These are phyloP conservation scores for Actinopyga echinites DNA, from an alignment of 53 echinoderm and acorn worm species.

Conservation along the genomic window DNA sequence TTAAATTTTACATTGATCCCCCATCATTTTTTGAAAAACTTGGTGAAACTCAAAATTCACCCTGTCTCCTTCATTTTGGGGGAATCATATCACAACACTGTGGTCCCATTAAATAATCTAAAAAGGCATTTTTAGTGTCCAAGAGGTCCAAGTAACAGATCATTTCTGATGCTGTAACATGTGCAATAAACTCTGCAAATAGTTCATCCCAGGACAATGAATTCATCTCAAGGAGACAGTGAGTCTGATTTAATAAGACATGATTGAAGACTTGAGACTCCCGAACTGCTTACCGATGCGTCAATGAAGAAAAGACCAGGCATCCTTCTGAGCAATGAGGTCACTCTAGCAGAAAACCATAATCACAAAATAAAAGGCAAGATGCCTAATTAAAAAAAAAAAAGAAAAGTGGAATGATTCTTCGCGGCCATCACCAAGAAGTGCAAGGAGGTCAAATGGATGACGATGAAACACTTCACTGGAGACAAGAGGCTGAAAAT, in stretches of 20 bases:
- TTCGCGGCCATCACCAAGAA: too few relatives aligned
- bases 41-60: too few relatives aligned
- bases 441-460: too few relatives aligned
- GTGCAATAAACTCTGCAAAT: not conserved
- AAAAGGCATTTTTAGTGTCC: too few relatives aligned
- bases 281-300: constrained; percentile 9
- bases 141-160: too few relatives aligned
- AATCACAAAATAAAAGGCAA: not conserved
- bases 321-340: constrained; percentile 20
- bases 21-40: too few relatives aligned
- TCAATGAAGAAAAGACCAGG: constrained; percentile 19
- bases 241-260: constrained; percentile 13
- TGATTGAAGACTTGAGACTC: constrained; percentile 8
- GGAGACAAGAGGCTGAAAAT: too few relatives aligned
- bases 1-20: too few relatives aligned
- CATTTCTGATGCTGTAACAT: not conserved
- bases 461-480: too few relatives aligned
- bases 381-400: constrained; percentile 7
- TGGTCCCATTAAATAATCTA: too few relatives aligned
- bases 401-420: not conserved
- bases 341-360: constrained; percentile 6
- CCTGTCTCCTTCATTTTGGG: too few relatives aligned
- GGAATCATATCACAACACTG: too few relatives aligned
- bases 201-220: not conserved
- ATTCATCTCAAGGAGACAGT: constrained; percentile 3